A percentile compares a stretch with the other conserved stretches of the same genome.
phyloP scores from a whole-genome alignment of 2,888 invertebrate species.

The Scaptomyza polygonia region DNA sequence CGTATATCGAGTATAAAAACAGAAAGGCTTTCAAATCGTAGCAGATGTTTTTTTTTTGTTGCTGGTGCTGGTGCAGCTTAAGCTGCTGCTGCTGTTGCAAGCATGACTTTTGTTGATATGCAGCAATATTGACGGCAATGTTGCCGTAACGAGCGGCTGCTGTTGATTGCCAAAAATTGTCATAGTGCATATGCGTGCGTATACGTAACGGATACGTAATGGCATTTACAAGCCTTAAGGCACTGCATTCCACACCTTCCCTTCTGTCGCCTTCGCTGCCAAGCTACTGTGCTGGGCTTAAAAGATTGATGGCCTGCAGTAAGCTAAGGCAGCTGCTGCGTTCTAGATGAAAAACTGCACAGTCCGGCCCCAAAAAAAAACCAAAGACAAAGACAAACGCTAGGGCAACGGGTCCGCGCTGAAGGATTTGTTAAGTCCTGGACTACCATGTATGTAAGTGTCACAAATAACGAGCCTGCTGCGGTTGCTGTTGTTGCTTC shows the following conservation, averaged over 20 bases:
- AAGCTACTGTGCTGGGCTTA: slow-evolving; percentile 5
- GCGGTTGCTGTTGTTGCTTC: slow-evolving; percentile 8
- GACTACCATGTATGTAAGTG: slow-evolving; percentile 28
- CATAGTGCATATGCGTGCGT: neutral
- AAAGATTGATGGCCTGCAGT: slow-evolving; percentile 51
- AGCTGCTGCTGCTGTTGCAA: neutral
- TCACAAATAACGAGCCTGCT: slow-evolving; percentile 59
- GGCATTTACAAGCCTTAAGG: neutral
- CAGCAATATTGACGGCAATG: slow-evolving; percentile 38
- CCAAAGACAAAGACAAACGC: slow-evolving; percentile 39
- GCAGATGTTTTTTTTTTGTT: slow-evolving; percentile 15
- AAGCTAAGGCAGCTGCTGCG: slow-evolving; percentile 34
- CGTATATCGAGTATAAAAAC: too few relatives aligned
- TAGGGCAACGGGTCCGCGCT: slow-evolving; percentile 4
- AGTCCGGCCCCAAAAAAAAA: slow-evolving; percentile 34
- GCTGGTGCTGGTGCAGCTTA: neutral
- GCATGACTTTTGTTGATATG: slow-evolving; percentile 56
- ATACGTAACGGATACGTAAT: neutral
- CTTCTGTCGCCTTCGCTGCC: neutral
- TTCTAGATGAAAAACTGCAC: slow-evolving; percentile 49
- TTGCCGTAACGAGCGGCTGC: slow-evolving; percentile 17
- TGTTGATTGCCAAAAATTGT: slow-evolving; percentile 32
- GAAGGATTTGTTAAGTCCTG: slow-evolving; percentile 5
- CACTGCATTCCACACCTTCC: neutral
- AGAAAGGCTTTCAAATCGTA: slow-evolving; percentile 10